Evolutionary conservation across 2,888 invertebrate species (phyloP).

Genomic region (Ophion ventricosus): DNA sequence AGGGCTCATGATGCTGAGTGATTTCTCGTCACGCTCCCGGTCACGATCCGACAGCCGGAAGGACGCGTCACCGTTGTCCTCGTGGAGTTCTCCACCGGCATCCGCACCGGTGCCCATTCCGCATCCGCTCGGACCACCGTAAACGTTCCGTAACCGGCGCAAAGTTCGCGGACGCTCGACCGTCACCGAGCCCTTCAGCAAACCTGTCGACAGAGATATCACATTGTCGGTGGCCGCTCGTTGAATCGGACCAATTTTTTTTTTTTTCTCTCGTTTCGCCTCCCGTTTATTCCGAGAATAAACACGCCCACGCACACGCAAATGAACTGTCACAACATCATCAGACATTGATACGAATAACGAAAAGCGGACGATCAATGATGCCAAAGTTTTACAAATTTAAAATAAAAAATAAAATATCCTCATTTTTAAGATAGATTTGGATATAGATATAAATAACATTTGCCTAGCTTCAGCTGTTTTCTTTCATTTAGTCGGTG

Average conservation of each 20-base stretch:
- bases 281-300: no score
- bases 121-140: conserved; percentile 83
- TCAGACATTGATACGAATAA: background rate
- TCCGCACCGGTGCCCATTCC: conserved; percentile 81
- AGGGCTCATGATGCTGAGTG: conserved; percentile 90
- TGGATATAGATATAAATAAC: no score
- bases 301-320: background rate
- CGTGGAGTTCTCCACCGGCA: conserved; percentile 82
- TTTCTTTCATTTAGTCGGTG: background rate
- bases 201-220: conserved; percentile 85
- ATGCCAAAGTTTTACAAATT: background rate
- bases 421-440: no score
- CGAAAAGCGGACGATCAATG: background rate
- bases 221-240: conserved; percentile 10
- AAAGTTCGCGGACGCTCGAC: conserved; percentile 91
- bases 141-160: conserved; percentile 90
- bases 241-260: background rate
- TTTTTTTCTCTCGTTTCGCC: background rate
- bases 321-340: background rate
- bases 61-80: conserved; percentile 81
- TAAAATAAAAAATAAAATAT: background rate
- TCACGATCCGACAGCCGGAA: conserved; percentile 80
- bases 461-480: no score
- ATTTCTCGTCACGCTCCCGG: conserved; percentile 82
- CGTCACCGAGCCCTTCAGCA: conserved; percentile 92